A percentile compares a stretch with the other conserved stretches of the same genome.
Evolutionary conservation across 2,113 vertebrate genomes (phyloP).

Genomic region (Ciconia maguari): DNA sequence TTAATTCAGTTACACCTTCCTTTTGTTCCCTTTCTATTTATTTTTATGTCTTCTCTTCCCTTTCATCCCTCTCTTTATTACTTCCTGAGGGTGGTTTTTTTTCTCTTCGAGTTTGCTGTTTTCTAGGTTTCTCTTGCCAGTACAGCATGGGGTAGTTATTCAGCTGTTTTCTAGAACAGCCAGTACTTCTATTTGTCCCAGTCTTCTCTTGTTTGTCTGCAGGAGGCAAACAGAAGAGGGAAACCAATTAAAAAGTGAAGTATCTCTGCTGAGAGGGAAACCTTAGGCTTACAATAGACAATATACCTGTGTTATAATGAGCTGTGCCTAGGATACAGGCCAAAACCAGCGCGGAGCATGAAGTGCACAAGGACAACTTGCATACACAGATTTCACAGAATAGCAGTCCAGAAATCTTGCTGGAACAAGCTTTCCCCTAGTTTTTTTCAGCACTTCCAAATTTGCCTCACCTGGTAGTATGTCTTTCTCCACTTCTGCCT

Average conservation of each 20-base stretch:
- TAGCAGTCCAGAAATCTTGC: background rate
- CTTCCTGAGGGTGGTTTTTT: background rate
- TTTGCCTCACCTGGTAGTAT: background rate
- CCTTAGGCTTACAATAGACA: background rate
- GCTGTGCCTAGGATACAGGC: background rate
- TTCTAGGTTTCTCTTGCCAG: background rate
- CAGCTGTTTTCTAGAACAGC: background rate
- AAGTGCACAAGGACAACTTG: background rate
- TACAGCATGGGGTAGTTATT: background rate
- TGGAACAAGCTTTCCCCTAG: background rate
- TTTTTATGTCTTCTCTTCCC: background rate
- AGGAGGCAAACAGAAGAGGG: background rate
- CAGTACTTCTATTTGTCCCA: background rate
- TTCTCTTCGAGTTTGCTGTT: background rate
- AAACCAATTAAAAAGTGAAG: background rate
- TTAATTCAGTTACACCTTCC: background rate
- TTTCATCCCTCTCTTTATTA: background rate
- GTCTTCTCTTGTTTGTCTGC: background rate
- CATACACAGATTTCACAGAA: background rate
- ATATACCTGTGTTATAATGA: background rate
- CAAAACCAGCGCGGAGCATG: background rate
- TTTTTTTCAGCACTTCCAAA: background rate
- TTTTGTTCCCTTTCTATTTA: background rate
- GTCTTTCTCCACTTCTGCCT: background rate
- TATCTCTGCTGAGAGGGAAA: background rate